Evolutionary conservation across 2,888 invertebrate species (phyloP).

Genomic region (Brassicogethes aeneus): DNA sequence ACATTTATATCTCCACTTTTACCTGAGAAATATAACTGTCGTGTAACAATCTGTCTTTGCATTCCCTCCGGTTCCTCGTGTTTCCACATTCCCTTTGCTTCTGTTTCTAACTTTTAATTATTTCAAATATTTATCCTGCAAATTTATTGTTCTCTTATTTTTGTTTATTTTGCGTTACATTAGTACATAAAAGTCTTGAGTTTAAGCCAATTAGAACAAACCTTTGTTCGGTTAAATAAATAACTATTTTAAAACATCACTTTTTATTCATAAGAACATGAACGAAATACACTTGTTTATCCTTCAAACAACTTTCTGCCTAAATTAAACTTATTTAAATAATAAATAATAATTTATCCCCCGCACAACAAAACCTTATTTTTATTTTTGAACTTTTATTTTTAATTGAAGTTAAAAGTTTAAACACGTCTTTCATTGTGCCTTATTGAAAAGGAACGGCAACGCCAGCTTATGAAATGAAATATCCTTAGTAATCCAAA

Average conservation of each 20-base stretch:
- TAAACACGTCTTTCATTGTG: conserved; percentile 23
- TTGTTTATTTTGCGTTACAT: conserved; percentile 13
- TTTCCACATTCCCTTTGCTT: not conserved
- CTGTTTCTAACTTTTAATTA: not conserved
- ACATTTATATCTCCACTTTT: not conserved
- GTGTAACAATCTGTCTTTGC: not conserved
- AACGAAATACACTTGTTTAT: too few relatives aligned
- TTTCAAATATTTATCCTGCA: not conserved
- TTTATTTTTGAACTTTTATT: too few relatives aligned
- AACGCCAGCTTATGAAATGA: too few relatives aligned
- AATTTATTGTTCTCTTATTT: conserved; percentile 11
- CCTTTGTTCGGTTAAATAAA: not conserved
- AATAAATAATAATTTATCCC: too few relatives aligned
- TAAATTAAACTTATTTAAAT: too few relatives aligned
- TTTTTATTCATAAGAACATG: conserved; percentile 9
- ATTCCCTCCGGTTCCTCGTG: not conserved
- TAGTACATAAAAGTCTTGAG: conserved; percentile 20
- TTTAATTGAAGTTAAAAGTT: conserved; percentile 27
- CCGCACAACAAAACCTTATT: too few relatives aligned
- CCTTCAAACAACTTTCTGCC: too few relatives aligned
- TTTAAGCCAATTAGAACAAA: not conserved
- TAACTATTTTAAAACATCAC: not conserved
- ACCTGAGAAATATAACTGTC: not conserved
- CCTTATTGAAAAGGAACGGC: conserved; percentile 22
- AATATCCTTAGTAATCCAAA: conserved; percentile 23